A percentile compares a stretch with the other conserved stretches of the same genome.
phyloP scores from a whole-genome alignment of 1,140 invertebrate genomes.

The Neodiprion fabricii region DNA sequence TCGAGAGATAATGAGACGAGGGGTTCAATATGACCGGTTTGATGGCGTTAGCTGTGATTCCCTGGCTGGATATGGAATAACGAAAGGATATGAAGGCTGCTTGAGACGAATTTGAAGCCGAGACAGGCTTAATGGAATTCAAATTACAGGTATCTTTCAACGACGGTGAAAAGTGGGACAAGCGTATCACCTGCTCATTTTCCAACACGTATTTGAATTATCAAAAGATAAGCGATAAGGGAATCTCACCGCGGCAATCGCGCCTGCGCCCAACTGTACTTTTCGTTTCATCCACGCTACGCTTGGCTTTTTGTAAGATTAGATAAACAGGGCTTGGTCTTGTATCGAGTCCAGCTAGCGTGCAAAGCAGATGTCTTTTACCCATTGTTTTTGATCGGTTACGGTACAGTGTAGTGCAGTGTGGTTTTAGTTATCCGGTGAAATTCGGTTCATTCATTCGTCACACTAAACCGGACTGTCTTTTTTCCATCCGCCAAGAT shows the following conservation, averaged over 20 bases:
- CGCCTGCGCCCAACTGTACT: background rate
- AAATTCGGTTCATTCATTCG: background rate
- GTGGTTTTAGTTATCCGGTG: no score
- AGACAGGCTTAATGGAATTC: no score
- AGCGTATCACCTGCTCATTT: background rate
- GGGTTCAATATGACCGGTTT: no score
- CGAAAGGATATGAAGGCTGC: no score
- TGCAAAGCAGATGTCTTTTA: background rate
- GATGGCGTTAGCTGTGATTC: no score
- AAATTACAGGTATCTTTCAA: no score
- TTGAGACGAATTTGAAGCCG: no score
- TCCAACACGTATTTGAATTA: background rate
- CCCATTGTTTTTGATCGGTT: background rate
- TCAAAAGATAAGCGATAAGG: background rate
- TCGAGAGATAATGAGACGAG: background rate
- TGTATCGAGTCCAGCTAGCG: conserved; percentile 24
- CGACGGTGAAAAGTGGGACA: background rate
- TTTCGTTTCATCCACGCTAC: background rate
- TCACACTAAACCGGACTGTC: background rate
- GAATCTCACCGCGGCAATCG: background rate
- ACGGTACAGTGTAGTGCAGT: background rate
- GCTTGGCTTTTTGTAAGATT: conserved; percentile 48
- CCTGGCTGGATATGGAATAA: no score
- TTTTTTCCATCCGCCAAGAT: conserved; percentile 57
- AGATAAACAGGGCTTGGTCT: conserved; percentile 58